phyloP scores from a whole-genome alignment of 2,113 vertebrate species.

The Poeciliopsis retropinna region DNA sequence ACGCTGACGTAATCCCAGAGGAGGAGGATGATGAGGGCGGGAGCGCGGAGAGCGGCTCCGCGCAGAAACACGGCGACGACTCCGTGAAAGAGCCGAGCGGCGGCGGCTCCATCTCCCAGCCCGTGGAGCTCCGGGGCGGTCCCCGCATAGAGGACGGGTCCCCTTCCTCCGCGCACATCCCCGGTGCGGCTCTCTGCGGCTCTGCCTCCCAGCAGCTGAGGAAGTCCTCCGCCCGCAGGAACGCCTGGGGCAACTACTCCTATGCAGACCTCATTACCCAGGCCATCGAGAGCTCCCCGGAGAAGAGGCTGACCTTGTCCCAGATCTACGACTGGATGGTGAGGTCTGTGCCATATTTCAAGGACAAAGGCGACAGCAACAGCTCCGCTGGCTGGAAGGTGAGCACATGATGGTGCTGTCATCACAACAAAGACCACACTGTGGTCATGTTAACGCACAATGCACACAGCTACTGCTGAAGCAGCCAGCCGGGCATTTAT shows the following conservation, averaged over 20 bases:
- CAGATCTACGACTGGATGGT: constrained; percentile 99
- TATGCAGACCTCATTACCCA: constrained; percentile 96
- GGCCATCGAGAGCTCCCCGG: constrained; percentile 94
- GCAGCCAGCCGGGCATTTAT: background rate
- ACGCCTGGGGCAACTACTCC: constrained; percentile 98
- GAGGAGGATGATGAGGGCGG: constrained; percentile 90
- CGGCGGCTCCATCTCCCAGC: constrained; percentile 39
- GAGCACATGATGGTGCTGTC: constrained; percentile 60
- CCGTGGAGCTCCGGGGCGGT: constrained; percentile 57
- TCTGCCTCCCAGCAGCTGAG: constrained; percentile 84
- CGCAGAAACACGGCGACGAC: constrained; percentile 45
- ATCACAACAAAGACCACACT: constrained; percentile 43
- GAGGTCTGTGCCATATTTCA: constrained; percentile 97
- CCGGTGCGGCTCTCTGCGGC: constrained; percentile 65
- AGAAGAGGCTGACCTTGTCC: constrained; percentile 93
- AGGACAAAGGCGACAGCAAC: constrained; percentile 98
- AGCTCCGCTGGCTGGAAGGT: constrained; percentile 99
- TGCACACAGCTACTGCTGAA: constrained; percentile 1
- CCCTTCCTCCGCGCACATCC: constrained; percentile 66
- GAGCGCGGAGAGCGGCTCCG: constrained; percentile 68
- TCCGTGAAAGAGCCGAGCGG: constrained; percentile 21
- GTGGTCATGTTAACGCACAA: constrained; percentile 23
- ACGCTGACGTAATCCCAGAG: constrained; percentile 89
- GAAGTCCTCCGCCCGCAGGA: constrained; percentile 93
- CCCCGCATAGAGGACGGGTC: constrained; percentile 67